Percentiles rank a stretch among this genome's conserved stretches.
phyloP scores from a whole-genome alignment of 2,113 vertebrate genomes.

The Tor tambroides region DNA sequence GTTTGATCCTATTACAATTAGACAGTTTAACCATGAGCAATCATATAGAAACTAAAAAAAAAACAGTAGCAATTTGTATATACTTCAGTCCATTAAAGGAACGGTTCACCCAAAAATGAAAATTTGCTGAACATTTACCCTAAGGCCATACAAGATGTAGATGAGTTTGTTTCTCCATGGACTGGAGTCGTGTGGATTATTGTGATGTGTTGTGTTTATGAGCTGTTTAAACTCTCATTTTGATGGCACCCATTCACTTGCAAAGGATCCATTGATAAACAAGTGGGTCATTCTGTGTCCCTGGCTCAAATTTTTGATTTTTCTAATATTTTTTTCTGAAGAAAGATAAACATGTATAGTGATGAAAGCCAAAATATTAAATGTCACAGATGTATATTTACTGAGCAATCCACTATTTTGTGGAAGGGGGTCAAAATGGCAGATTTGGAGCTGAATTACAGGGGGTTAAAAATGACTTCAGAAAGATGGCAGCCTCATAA shows the following conservation, averaged over 20 bases:
- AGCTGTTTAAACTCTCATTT: not conserved
- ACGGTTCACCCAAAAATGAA: not conserved
- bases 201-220: not conserved
- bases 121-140: not conserved
- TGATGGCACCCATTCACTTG: not conserved
- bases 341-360: too few species aligned
- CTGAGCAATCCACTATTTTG: too few species aligned
- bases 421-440: too few species aligned
- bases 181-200: not conserved
- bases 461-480: too few species aligned
- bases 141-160: not conserved
- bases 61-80: not conserved
- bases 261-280: not conserved
- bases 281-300: too few species aligned
- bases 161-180: not conserved
- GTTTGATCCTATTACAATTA: slow-evolving; percentile 71
- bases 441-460: too few species aligned
- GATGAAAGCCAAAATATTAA: too few species aligned
- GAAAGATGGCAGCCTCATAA: too few species aligned
- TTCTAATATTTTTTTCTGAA: too few species aligned
- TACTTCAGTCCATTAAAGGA: not conserved
- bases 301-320: too few species aligned
- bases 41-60: not conserved
- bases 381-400: too few species aligned
- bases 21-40: slow-evolving; percentile 9